A percentile compares a stretch with the other conserved stretches of the same genome.
phyloP scores from a whole-genome alignment of 2,888 invertebrate species.

The Apoderus coryli region DNA sequence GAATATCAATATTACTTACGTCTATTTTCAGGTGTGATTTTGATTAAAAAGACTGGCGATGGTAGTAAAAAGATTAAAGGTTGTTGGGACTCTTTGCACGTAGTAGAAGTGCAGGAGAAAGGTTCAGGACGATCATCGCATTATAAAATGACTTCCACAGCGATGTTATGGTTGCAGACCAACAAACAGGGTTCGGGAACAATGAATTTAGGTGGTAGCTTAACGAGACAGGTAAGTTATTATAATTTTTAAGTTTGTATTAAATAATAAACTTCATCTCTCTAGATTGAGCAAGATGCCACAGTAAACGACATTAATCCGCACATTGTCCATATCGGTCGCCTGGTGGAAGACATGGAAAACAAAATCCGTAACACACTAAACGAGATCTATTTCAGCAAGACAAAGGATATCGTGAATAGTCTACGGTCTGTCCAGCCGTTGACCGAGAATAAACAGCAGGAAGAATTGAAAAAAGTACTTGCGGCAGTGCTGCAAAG shows the following conservation, averaged over 20 bases:
- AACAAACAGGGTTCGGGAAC: constrained; percentile 93
- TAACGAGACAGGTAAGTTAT: constrained; percentile 85
- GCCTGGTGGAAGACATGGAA: constrained; percentile 99
- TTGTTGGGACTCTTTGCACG: constrained; percentile 99
- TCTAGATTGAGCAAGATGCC: constrained; percentile 79
- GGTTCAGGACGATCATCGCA: constrained; percentile 87
- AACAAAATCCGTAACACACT: constrained; percentile 97
- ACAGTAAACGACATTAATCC: constrained; percentile 85
- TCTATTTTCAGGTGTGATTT: constrained; percentile 64
- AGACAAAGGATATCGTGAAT: constrained; percentile 96
- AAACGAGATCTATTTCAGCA: constrained; percentile 98
- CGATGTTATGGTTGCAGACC: constrained; percentile 99
- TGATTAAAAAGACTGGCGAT: constrained; percentile 98
- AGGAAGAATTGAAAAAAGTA: constrained; percentile 73
- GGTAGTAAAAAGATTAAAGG: constrained; percentile 98
- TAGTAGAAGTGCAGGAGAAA: constrained; percentile 96
- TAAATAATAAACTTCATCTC: constrained; percentile 18
- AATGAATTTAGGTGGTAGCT: constrained; percentile 97
- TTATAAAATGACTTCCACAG: constrained; percentile 97
- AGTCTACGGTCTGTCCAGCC: constrained; percentile 50
- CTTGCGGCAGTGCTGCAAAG: constrained; percentile 70
- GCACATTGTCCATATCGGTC: constrained; percentile 96
- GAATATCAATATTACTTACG: no score
- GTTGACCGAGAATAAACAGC: constrained; percentile 39
- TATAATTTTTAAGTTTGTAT: constrained; percentile 3